Evolutionary conservation across 2,888 invertebrate species (phyloP).

Genomic region (Hypomecis atomaria): DNA sequence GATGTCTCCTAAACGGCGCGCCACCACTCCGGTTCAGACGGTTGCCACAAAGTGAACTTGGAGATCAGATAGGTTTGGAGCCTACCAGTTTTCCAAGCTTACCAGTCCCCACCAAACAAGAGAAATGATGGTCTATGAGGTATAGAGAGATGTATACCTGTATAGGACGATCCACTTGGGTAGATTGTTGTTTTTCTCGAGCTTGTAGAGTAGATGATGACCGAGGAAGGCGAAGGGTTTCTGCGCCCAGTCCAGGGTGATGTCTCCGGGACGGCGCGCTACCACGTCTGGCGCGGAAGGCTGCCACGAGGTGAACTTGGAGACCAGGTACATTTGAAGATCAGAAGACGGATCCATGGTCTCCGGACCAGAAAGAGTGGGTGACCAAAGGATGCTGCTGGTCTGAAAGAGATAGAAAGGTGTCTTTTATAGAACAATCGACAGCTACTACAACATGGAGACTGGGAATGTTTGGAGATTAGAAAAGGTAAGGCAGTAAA

Average conservation of each 20-base stretch:
- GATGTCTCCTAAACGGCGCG: slow-evolving; percentile 56
- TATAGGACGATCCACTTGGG: slow-evolving; percentile 74
- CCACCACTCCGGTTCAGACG: slow-evolving; percentile 57
- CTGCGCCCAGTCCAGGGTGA: slow-evolving; percentile 60
- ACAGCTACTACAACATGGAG: too few relatives aligned
- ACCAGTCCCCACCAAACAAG: too few relatives aligned
- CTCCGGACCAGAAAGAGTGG: not conserved
- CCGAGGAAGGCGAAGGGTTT: slow-evolving; percentile 58
- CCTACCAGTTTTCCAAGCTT: too few relatives aligned
- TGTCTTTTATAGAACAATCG: too few relatives aligned
- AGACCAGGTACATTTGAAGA: slow-evolving; percentile 55
- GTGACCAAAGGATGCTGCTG: too few relatives aligned
- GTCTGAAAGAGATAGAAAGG: too few relatives aligned
- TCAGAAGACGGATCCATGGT: not conserved
- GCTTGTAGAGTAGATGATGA: slow-evolving; percentile 58
- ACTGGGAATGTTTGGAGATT: too few relatives aligned
- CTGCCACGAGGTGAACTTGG: slow-evolving; percentile 57
- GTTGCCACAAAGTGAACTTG: slow-evolving; percentile 60
- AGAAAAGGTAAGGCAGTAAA: too few relatives aligned
- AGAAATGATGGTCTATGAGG: too few relatives aligned
- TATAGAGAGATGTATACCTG: slow-evolving; percentile 53
- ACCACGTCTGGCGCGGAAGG: slow-evolving; percentile 60
- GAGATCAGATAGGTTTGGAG: slow-evolving; percentile 55
- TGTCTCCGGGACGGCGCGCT: slow-evolving; percentile 52
- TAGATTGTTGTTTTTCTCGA: slow-evolving; percentile 71